These are phyloP conservation scores for Ennomos erosarius DNA, from an alignment of 2,888 invertebrate genomes.

Conservation along the genomic window DNA sequence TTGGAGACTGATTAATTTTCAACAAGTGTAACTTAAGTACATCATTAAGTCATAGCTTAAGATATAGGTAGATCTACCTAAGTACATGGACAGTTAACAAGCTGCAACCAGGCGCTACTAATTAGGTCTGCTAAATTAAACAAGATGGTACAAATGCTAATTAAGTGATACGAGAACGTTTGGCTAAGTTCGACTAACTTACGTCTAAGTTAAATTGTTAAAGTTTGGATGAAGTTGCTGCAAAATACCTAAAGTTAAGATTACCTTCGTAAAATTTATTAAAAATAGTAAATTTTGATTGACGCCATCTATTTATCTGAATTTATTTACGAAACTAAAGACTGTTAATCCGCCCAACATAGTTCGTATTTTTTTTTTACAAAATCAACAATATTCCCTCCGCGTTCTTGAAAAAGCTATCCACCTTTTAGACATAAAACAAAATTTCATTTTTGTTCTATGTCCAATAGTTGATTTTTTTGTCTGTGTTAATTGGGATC, in stretches of 20 bases:
- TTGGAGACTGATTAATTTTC: conserved; percentile 2
- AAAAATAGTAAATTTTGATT: too few relatives aligned
- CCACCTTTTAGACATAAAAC: too few relatives aligned
- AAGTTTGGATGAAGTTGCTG: conserved; percentile 8
- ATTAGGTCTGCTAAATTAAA: conserved; percentile 74
- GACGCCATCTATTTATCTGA: too few relatives aligned
- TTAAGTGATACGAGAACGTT: conserved; percentile 33
- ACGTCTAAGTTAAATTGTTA: conserved; percentile 18
- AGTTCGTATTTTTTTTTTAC: too few relatives aligned
- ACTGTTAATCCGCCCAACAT: too few relatives aligned
- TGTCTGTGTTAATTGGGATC: too few relatives aligned
- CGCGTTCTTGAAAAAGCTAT: too few relatives aligned
- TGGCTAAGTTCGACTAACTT: conserved; percentile 32
- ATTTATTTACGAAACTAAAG: too few relatives aligned
- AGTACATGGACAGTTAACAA: conserved; percentile 20
- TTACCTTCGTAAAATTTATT: too few relatives aligned
- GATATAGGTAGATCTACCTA: conserved; percentile 2
- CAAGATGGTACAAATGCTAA: conserved; percentile 57
- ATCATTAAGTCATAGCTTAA: conserved; percentile 1
- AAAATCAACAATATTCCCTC: too few relatives aligned
- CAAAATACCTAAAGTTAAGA: neutral
- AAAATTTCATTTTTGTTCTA: too few relatives aligned
- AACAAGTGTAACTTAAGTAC: neutral
- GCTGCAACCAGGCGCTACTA: conserved; percentile 55
- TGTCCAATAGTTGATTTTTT: too few relatives aligned